phyloP scores from a whole-genome alignment of 2,113 vertebrate species.

The Paratilapia polleni region DNA sequence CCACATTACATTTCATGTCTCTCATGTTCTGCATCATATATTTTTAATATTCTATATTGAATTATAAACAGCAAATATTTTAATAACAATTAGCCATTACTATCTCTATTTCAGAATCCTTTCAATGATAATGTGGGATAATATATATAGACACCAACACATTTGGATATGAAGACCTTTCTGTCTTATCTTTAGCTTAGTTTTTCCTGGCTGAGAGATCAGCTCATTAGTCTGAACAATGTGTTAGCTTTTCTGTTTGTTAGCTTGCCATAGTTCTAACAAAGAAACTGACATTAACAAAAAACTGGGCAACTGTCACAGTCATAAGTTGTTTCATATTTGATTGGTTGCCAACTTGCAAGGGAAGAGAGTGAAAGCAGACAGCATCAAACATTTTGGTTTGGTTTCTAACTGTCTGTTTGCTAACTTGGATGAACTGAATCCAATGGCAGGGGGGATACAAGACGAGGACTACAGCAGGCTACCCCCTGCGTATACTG shows the following conservation, averaged over 20 bases:
- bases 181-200: background rate
- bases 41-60: background rate
- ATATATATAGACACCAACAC: background rate
- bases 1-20: background rate
- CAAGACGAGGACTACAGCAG: background rate
- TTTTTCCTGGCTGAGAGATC: background rate
- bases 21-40: background rate
- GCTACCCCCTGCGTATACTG: no score
- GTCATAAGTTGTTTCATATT: background rate
- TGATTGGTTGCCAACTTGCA: background rate
- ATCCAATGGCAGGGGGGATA: background rate
- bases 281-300: background rate
- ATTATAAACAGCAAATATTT: background rate
- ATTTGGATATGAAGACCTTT: background rate
- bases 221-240: background rate
- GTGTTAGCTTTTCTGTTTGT: background rate
- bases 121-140: background rate
- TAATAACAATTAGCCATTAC: background rate
- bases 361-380: constrained; percentile 2
- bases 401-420: background rate
- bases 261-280: background rate
- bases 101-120: background rate
- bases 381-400: background rate
- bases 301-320: background rate
- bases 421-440: background rate